Evolutionary conservation across 2,888 invertebrate species (phyloP).

Genomic region (Melangyna quadrimaculata): DNA sequence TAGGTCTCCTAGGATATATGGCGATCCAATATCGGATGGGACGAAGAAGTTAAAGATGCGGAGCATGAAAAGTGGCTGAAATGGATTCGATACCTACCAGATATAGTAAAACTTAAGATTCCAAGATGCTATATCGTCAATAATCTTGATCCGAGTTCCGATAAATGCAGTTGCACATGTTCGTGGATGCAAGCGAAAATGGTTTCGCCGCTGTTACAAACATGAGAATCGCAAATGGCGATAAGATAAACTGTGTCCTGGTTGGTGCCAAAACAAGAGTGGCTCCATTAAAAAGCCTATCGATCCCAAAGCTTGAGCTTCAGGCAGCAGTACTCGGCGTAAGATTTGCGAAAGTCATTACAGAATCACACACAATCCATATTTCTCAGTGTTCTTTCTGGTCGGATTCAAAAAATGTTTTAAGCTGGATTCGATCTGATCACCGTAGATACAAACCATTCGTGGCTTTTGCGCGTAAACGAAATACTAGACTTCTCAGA

Average conservation of each 20-base stretch:
- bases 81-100: background rate
- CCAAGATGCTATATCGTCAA: background rate
- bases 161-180: background rate
- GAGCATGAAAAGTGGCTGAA: background rate
- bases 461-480: background rate
- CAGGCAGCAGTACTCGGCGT: too few relatives aligned
- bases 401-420: slow-evolving; percentile 1
- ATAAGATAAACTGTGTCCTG: too few relatives aligned
- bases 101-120: background rate
- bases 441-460: background rate
- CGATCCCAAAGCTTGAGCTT: background rate
- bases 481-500: background rate
- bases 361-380: background rate
- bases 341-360: too few relatives aligned
- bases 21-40: background rate
- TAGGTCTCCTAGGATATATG: background rate
- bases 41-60: background rate
- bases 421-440: background rate
- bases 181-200: too few relatives aligned
- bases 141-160: background rate
- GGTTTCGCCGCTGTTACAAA: too few relatives aligned
- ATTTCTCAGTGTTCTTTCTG: background rate
- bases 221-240: too few relatives aligned
- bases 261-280: slow-evolving; percentile 1
- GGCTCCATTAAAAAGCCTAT: background rate